phyloP scores from a whole-genome alignment of 2,888 invertebrate species.

The Seladonia tumulorum region DNA sequence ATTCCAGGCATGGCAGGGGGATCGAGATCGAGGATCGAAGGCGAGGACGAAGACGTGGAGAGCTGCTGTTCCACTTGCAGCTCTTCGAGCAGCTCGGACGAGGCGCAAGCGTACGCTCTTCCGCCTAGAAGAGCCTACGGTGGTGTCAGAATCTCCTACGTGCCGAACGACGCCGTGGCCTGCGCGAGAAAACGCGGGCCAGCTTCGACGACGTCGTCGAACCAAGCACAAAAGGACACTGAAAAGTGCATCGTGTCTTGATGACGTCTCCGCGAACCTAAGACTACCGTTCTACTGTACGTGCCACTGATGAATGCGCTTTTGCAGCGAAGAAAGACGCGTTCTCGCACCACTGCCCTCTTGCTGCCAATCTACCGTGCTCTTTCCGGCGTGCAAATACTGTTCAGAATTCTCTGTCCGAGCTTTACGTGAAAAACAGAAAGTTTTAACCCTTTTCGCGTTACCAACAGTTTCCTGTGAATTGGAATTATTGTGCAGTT shows the following conservation, averaged over 20 bases:
- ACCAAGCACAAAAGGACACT: conserved; percentile 86
- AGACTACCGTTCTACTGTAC: not conserved
- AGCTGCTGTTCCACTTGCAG: conserved; percentile 95
- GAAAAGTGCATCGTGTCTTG: conserved; percentile 95
- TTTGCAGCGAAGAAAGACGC: not conserved
- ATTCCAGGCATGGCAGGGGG: conserved; percentile 83
- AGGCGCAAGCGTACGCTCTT: conserved; percentile 94
- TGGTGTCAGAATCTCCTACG: conserved; percentile 95
- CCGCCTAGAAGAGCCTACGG: conserved; percentile 94
- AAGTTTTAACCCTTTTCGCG: not conserved
- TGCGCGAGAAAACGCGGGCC: conserved; percentile 90
- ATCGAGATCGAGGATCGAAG: conserved; percentile 81
- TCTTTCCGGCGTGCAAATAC: not conserved
- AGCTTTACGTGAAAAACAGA: not conserved
- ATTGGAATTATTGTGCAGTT: too few relatives aligned
- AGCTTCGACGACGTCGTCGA: conserved; percentile 68
- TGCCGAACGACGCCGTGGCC: conserved; percentile 95
- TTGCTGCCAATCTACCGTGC: not conserved
- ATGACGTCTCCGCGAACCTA: conserved; percentile 82
- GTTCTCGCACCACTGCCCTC: not conserved
- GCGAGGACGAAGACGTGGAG: conserved; percentile 85
- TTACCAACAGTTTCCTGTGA: too few relatives aligned
- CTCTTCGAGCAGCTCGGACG: conserved; percentile 93
- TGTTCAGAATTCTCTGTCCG: not conserved
- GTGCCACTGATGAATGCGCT: conserved; percentile 12